These are phyloP conservation scores for Heliocidaris tuberculata DNA, from an alignment of 35 echinoderm and acorn worm species.

Conservation along the genomic window DNA sequence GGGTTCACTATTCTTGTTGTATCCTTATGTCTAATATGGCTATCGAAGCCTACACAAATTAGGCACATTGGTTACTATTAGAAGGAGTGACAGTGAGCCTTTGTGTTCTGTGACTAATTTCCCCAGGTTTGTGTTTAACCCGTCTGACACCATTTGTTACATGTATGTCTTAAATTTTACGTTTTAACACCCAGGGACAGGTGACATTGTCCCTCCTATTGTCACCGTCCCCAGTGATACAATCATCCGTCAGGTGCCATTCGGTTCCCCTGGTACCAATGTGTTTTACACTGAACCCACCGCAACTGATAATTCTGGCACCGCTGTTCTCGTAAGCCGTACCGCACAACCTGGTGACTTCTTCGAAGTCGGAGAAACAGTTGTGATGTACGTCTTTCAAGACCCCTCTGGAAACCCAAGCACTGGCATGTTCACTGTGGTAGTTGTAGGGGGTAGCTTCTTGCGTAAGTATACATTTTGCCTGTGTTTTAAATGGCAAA, in stretches of 20 bases:
- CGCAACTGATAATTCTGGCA: not conserved
- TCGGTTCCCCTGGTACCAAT: not conserved
- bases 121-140: too few species aligned
- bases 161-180: not conserved
- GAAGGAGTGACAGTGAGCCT: too few species aligned
- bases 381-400: not conserved
- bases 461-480: too few species aligned
- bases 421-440: not conserved
- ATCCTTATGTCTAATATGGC: too few species aligned
- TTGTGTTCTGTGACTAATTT: too few species aligned
- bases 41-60: too few species aligned
- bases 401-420: not conserved
- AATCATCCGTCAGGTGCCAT: not conserved
- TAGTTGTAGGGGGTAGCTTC: not conserved
- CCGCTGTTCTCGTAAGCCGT: too few species aligned
- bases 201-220: conserved; percentile 21
- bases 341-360: not conserved
- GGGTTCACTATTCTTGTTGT: too few species aligned
- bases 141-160: not conserved
- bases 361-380: not conserved
- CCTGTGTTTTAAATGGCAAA: too few species aligned
- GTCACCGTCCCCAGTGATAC: conserved; percentile 24
- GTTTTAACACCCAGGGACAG: too few species aligned
- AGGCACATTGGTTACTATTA: too few species aligned
- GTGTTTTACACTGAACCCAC: not conserved